Evolutionary conservation across 2,888 invertebrate species (phyloP), one percentile per base, ranked within the genome.

Genomic region (Alitta virens): DNA sequence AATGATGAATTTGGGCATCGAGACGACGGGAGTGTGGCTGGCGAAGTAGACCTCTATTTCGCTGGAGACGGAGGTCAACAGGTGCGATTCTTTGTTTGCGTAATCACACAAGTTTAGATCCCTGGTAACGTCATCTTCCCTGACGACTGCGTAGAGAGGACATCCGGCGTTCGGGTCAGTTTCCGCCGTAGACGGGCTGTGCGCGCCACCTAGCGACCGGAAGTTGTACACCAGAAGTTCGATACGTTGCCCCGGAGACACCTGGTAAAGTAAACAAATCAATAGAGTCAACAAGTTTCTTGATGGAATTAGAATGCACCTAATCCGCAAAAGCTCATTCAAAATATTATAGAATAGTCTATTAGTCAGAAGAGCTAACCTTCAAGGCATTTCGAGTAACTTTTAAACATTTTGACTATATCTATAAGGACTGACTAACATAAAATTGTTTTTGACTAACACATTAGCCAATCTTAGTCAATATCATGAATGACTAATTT

Each of bases 61-160:
- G 38, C 33, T 51, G 24, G 38, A 23, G 1, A 1, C n/a, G 9
- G 59, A 59, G 51, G 59, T 52, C 51, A 40, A 51, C 14, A 59
- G 50, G 51, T 51, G 50, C 2, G 40, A 50, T 16, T 59, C 59
- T 14, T 51, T 9, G 23, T 59, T 51, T 7, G 38, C 51, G 27
- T 51, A 38, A 2, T 59, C 59, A 38, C 59, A 59, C 52, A 59
- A 33, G 40, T 59, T 59, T 9, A 59, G 33, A 24, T 59, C 52
- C 2, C 46, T 16, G 23, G 59, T 51, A 23, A 25, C 33, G 9
- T 24, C 51, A 1, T 38, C 24, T 49, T 59, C 59, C 16, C 26
- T 21, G 18, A 59, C 24, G 18, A 59, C 51, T 5, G 42, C 51
- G 26, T 38, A 59, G 12, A 59, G 40, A 14, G 59, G 59, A 52